Evolutionary conservation across 2,113 vertebrate species (phyloP), one percentile per base, ranked within the genome.

Genomic region (Ophiodon elongatus): DNA sequence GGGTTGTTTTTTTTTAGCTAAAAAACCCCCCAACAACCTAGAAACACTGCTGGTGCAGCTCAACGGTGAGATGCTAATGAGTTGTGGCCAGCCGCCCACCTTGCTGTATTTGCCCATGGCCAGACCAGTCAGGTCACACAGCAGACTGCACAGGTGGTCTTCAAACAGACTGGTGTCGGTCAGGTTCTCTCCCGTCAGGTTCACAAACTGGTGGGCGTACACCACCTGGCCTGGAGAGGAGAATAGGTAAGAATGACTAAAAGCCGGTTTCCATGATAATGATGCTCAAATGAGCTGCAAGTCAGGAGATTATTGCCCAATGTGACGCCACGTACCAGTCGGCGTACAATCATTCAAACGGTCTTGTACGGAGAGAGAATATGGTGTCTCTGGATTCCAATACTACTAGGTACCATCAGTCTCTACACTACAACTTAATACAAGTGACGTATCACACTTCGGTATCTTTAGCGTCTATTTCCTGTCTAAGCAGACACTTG

Each of bases 91-190:
- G 54, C 79, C 66, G 72, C 89, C 94, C 96, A 99, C 98, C 97
- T 99, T 99, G 82, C 91, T 96, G 92, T 97, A 98, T 88, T 95
- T 98, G 91, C 91, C 95, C 82, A 97, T 91, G 80, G 97, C 96
- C 85, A 98, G 89, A 68, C 79, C 93, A 92, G 98, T 96, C 73
- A 99, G 96, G 94, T 97, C 96, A 94, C 91, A 96, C 62, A 99
- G 67, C 68, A 99, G 96, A 91, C 94, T 95, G 94, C 90, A 96
- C 93, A 97, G 96, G 82, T 98, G 97, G 73, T 96, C 96, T 93
- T 98, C 97, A 95, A 99, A 98, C 80, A 99, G 95, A 89, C 97
- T 97, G 86, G 91, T 84, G 82, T 92, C 98, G 72, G 98, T 99
- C 88, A 99, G 94, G 89, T 95, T 99, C 93, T 98, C 96, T 84